phyloP scores from a whole-genome alignment of 2,797 vertebrate genomes.

The Pseudochirops corinnae region DNA sequence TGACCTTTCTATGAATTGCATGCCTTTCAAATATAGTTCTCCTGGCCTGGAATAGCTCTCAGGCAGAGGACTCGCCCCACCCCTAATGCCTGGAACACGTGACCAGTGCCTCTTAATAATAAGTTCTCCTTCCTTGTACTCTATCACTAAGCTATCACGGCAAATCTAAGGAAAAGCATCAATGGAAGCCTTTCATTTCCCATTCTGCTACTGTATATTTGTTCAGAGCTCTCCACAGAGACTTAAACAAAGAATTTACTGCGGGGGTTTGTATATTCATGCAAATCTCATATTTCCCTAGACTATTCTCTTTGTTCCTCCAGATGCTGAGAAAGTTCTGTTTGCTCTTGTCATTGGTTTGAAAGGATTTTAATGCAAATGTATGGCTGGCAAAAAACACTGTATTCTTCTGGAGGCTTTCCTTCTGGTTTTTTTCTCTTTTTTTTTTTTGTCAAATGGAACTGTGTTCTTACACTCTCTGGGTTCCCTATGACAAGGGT shows the following conservation, averaged over 20 bases:
- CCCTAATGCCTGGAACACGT: background rate
- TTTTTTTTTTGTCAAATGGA: constrained; percentile 29
- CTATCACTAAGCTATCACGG: constrained; percentile 24
- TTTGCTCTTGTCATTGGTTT: constrained; percentile 63
- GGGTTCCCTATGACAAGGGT: constrained; percentile 1
- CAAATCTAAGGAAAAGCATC: constrained; percentile 17
- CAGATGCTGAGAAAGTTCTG: constrained; percentile 45
- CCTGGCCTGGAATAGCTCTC: accelerated
- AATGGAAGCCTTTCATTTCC: constrained; percentile 38
- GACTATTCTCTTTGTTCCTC: constrained; percentile 60
- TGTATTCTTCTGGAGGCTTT: constrained; percentile 27
- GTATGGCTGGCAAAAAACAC: constrained; percentile 28
- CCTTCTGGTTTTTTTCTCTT: background rate
- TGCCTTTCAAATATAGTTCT: background rate
- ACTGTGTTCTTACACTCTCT: background rate
- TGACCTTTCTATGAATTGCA: background rate
- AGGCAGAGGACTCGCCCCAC: background rate
- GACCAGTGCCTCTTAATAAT: background rate
- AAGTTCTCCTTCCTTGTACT: background rate
- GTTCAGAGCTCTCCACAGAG: constrained; percentile 53
- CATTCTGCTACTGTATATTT: constrained; percentile 40
- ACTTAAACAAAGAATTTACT: constrained; percentile 53
- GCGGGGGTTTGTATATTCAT: constrained; percentile 57
- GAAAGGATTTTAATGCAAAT: constrained; percentile 66
- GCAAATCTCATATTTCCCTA: constrained; percentile 25